Evolutionary conservation across 2,113 vertebrate genomes (phyloP).

Genomic region (Indri indri): DNA sequence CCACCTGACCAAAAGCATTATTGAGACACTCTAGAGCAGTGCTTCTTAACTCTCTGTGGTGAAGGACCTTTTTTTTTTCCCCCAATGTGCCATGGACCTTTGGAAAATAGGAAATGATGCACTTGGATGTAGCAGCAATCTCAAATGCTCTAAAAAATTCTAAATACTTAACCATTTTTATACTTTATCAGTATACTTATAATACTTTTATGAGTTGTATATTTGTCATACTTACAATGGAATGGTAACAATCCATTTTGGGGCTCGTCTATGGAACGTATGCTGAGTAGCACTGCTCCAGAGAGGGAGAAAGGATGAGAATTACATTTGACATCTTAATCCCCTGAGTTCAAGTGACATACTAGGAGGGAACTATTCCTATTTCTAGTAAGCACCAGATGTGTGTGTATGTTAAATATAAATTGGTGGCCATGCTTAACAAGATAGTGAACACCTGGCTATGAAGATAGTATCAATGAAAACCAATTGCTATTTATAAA

Average conservation of each 20-base stretch:
- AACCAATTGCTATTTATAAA: conserved; percentile 34
- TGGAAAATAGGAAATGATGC: conserved; percentile 51
- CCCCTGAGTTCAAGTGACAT: background rate
- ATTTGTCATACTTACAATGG: background rate
- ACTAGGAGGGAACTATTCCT: background rate
- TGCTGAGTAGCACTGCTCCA: background rate
- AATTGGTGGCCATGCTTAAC: background rate
- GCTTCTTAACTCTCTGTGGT: conserved; percentile 45
- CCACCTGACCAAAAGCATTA: conserved; percentile 65
- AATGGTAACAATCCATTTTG: conserved; percentile 1
- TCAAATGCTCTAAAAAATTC: conserved; percentile 24
- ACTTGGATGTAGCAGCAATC: background rate
- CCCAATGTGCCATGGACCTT: background rate
- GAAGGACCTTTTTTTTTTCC: background rate
- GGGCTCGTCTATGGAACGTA: background rate
- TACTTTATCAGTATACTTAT: background rate
- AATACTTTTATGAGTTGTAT: background rate
- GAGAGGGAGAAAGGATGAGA: background rate
- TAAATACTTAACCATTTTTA: background rate
- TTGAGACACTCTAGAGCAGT: conserved; percentile 40
- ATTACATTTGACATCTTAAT: background rate
- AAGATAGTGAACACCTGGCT: conserved; percentile 7
- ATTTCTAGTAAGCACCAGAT: background rate
- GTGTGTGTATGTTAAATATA: conserved; percentile 38
- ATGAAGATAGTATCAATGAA: background rate